Evolutionary conservation across 2,797 vertebrate genomes (phyloP), one percentile per base, ranked within the genome.

Genomic region (Rhyacichthys aspro): DNA sequence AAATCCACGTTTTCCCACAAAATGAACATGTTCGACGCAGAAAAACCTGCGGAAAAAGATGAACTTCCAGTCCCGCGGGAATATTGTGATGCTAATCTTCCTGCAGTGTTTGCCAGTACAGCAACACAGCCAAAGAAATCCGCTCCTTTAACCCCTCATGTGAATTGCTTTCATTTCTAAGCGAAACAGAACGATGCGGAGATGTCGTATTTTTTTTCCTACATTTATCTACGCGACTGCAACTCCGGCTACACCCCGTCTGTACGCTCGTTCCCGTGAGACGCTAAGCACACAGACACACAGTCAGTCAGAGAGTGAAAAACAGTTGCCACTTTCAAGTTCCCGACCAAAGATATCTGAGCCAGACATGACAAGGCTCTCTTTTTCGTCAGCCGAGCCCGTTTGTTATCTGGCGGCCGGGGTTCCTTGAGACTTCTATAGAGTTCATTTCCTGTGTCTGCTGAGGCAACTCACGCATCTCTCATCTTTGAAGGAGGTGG

Each of bases 361-460:
- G 78, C 59, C 72, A 78, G 85, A 88, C 82, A 73, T 70, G 79
- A 83, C 78, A 80, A 73, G 76, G 56, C 70, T 74, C 67, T 76
- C 63, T 83, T 87, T n/a, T 83, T 85, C 67, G 75, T 84, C 80
- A 86, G 81, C 75, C 68, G 74, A 78, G 79, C 64, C 67, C 63
- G 80, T 86, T 79, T 86, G 78, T 85, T 86, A 78, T 85, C 73
- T 69, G 63, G 70, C 70, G 63, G 73, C 67, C 63, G 55, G 70
- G 70, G 73, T 78, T 87, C 71, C 82, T 76, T 69, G 71, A 85
- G 81, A 78, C 77, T 72, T 85, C 74, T 70, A 10, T 61, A 28
- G 82, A 77, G 85, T 84, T 88, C 73, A 84, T 88, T 86, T 88
- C 78, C 82, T 81, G 85, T 59, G 74, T 79, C 81, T 88, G 80